Base-by-base conservation (phyloP, 53 echinoderm and acorn worm genomes). In the Glandiceps talaboti region DNA sequence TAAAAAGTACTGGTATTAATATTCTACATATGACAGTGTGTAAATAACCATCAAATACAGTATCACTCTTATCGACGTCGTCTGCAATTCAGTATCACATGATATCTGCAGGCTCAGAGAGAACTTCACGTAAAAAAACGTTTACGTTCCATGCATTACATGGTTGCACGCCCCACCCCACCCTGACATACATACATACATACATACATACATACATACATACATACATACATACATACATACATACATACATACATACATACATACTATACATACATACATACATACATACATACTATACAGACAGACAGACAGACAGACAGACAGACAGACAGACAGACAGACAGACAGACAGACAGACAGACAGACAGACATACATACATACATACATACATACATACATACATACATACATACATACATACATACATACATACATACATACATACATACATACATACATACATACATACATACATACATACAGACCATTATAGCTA, bases 241-340 rank as follows among this genome's bases (percentile, higher is more conserved):
- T 45, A 45, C 64, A 45, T 45, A 45, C 64, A 45, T 45, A 45
- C 64, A 45, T 45, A 45, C 64, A 45, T 45, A 45, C 64, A 45
- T 45, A 45, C 64, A 45, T 45, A 45, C 64, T n/a, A 45, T 45
- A 45, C 64, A 45, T 45, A 45, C 64, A 45, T 45, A 45, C 64
- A 45, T 6, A 45, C 64, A 45, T 6, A 45, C 64, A 45, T 6
- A 45, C 64, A 45, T 6, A 45, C 64, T n/a, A 45, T 45, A 45
- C 64, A 45, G 6, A 45, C 64, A 45, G 6, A 45, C 64, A 45
- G 64, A 45, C 64, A 45, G 64, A 45, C 64, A 45, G 64, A 45
- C 64, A 45, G 64, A 45, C 64, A 45, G 64, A 45, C 64, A 45
- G 64, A 45, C 64, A 45, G 64, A 45, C 64, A 45, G 64, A 45